Evolutionary conservation across 2,888 invertebrate genomes (phyloP).

Genomic region (Sycophila texana): DNA sequence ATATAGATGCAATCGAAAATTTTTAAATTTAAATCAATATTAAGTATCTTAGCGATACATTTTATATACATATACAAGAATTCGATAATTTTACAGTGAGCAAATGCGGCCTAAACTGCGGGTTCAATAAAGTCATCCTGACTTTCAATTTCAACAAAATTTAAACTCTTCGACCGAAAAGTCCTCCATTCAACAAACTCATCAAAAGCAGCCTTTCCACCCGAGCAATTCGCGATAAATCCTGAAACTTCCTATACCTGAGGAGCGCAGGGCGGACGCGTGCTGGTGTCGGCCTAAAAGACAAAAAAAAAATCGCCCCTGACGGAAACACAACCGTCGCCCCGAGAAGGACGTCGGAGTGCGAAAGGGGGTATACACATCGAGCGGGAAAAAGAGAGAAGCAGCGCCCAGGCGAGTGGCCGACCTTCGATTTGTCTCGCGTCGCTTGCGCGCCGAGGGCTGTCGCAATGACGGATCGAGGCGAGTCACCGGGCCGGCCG

Average conservation of each 20-base stretch:
- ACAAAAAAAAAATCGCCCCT: neutral
- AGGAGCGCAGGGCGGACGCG: neutral
- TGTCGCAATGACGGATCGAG: constrained; percentile 50
- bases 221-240: neutral
- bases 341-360: neutral
- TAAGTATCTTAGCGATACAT: no score
- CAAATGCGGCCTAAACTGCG: no score
- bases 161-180: no score
- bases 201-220: no score
- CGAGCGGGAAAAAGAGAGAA: no score
- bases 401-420: neutral
- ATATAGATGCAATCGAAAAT: no score
- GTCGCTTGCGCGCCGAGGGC: constrained; percentile 42
- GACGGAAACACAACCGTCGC: neutral
- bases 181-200: no score
- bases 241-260: neutral
- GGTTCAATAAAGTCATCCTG: no score
- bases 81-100: no score
- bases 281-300: neutral
- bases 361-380: neutral
- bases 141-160: no score
- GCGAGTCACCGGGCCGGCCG: neutral
- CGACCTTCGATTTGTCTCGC: constrained; percentile 51
- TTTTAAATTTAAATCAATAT: no score
- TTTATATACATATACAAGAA: no score